phyloP scores from a whole-genome alignment of 2,888 invertebrate genomes.

The Limenitis camilla region DNA sequence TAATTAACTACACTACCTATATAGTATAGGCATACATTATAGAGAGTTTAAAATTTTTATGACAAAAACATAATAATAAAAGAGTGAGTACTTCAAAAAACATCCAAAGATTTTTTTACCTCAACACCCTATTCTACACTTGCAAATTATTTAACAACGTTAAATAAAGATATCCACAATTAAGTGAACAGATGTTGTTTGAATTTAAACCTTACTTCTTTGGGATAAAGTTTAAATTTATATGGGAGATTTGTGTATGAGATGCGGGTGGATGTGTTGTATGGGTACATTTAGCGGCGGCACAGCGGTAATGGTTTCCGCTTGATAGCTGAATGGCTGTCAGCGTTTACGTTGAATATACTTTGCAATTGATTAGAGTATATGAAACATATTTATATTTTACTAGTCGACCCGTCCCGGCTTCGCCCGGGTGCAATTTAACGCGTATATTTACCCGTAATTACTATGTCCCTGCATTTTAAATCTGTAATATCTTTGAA shows the following conservation, averaged over 20 bases:
- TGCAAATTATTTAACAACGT: constrained; percentile 10
- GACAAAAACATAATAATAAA: too few species aligned
- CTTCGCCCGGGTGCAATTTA: too few species aligned
- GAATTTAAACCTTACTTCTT: background rate
- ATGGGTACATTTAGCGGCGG: constrained; percentile 29
- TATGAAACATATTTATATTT: background rate
- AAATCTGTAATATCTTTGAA: too few species aligned
- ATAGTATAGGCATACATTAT: too few species aligned
- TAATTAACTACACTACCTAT: too few species aligned
- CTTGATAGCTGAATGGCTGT: constrained; percentile 36
- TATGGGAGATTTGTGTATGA: background rate
- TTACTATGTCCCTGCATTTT: too few species aligned
- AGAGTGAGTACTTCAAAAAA: too few species aligned
- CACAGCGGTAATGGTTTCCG: constrained; percentile 37
- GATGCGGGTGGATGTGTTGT: constrained; percentile 16
- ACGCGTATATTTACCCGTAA: too few species aligned
- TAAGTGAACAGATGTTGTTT: background rate
- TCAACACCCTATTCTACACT: constrained; percentile 1
- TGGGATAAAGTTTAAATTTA: constrained; percentile 4
- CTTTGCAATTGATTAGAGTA: constrained; percentile 18
- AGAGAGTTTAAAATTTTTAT: too few species aligned
- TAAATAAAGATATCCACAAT: constrained; percentile 11
- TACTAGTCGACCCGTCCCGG: too few species aligned
- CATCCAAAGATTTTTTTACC: background rate
- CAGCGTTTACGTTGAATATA: constrained; percentile 24